A percentile compares a stretch with the other conserved stretches of the same genome.
Conservation (phyloP, 2,113 vertebrate genomes). For the Cyrtonyx montezumae region DNA sequence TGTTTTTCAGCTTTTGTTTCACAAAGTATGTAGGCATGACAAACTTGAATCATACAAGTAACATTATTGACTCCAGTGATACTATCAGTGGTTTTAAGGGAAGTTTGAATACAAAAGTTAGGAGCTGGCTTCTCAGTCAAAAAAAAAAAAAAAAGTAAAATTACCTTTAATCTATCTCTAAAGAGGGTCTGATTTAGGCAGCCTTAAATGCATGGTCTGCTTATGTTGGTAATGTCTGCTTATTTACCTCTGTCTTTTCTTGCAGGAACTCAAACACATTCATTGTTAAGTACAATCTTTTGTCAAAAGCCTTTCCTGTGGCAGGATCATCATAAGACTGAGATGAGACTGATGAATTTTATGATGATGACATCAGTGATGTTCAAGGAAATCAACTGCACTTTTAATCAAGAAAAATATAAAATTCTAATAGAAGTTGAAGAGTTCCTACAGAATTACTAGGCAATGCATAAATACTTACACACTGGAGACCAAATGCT, state of each 20-base stretch:
- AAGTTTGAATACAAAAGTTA: background rate
- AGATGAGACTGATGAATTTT: background rate
- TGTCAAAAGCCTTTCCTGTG: background rate
- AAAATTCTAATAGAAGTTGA: background rate
- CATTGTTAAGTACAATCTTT: background rate
- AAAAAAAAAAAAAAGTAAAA: background rate
- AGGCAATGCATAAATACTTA: background rate
- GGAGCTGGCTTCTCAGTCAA: background rate
- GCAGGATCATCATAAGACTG: background rate
- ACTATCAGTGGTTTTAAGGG: background rate
- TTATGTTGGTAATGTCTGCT: no score
- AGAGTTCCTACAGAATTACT: background rate
- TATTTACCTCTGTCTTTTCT: background rate
- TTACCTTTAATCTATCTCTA: background rate
- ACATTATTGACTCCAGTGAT: background rate
- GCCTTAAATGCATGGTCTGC: background rate
- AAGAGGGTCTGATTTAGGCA: background rate
- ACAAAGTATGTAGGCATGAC: rapidly evolving
- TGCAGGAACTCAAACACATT: background rate
- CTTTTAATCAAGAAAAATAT: background rate
- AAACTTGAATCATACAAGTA: background rate
- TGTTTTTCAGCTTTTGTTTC: background rate
- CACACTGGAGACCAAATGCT: background rate
- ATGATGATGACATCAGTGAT: background rate
- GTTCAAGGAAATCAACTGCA: background rate